Conservation (phyloP, 1,140 invertebrate species). For the Microvelia longipes region DNA sequence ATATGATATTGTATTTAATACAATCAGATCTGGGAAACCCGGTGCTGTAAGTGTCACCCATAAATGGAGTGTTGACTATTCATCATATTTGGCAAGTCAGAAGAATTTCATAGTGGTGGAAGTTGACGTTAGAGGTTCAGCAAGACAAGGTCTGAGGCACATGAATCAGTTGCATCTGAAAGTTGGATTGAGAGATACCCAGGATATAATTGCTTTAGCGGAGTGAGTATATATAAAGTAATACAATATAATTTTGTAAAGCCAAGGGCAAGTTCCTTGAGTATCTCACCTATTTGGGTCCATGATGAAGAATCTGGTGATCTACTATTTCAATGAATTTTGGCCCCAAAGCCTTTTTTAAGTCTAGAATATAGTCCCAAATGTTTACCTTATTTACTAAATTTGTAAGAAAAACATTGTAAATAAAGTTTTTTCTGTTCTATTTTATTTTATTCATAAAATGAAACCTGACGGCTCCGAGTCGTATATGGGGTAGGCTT, state of each 20-base stretch:
- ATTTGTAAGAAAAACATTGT: too few relatives aligned
- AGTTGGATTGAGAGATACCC: neutral
- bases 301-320: neutral
- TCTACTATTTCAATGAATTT: too few relatives aligned
- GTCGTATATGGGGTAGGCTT: too few relatives aligned
- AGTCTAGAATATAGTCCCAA: too few relatives aligned
- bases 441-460: too few relatives aligned
- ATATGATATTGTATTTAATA: too few relatives aligned
- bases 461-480: too few relatives aligned
- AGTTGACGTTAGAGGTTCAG: neutral
- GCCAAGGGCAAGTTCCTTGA: neutral
- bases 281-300: neutral
- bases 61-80: constrained; percentile 71
- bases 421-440: too few relatives aligned
- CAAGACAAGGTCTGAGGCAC: neutral
- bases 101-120: constrained; percentile 63
- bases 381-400: too few relatives aligned
- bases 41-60: constrained; percentile 76
- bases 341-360: too few relatives aligned
- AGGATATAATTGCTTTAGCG: neutral
- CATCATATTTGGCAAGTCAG: constrained; percentile 62
- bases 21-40: constrained; percentile 77
- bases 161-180: neutral
- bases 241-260: neutral
- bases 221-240: neutral